phyloP scores from a whole-genome alignment of 2,888 invertebrate species.

The Ectemnius cavifrons region DNA sequence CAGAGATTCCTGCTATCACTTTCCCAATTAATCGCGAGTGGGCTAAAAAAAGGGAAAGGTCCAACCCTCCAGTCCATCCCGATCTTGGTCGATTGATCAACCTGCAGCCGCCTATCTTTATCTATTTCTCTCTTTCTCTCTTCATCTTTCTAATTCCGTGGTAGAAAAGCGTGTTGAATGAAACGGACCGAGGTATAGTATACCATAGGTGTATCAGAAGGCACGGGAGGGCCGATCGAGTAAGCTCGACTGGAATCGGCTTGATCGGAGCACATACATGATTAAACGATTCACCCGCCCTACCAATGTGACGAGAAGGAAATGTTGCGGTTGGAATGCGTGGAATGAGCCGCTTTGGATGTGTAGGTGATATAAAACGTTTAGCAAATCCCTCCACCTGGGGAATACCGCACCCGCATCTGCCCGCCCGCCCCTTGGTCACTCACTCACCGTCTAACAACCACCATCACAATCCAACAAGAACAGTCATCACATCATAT shows the following conservation, averaged over 20 bases:
- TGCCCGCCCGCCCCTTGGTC: conserved; percentile 53
- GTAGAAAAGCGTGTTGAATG: conserved; percentile 35
- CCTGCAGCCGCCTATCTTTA: background rate
- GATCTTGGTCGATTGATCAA: background rate
- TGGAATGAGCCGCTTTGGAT: conserved; percentile 78
- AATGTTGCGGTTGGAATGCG: conserved; percentile 73
- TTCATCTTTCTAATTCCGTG: conserved; percentile 56
- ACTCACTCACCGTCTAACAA: conserved; percentile 55
- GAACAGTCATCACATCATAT: no score
- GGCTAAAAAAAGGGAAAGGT: no score
- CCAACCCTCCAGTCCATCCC: background rate
- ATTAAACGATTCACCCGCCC: conserved; percentile 7
- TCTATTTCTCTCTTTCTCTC: conserved; percentile 24
- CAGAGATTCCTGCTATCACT: conserved; percentile 11
- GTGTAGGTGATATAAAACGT: conserved; percentile 79
- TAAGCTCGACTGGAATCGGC: no score
- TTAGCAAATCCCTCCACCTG: conserved; percentile 77
- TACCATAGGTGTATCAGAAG: conserved; percentile 20
- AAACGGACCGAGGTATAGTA: conserved; percentile 48
- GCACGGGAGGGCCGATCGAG: conserved; percentile 22
- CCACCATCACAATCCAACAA: conserved; percentile 14
- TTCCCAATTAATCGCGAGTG: no score
- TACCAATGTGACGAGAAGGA: conserved; percentile 22
- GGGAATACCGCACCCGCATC: conserved; percentile 65
- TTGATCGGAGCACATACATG: no score